phyloP scores from a whole-genome alignment of 1,140 invertebrate genomes.

The Leguminivora glycinivorella region DNA sequence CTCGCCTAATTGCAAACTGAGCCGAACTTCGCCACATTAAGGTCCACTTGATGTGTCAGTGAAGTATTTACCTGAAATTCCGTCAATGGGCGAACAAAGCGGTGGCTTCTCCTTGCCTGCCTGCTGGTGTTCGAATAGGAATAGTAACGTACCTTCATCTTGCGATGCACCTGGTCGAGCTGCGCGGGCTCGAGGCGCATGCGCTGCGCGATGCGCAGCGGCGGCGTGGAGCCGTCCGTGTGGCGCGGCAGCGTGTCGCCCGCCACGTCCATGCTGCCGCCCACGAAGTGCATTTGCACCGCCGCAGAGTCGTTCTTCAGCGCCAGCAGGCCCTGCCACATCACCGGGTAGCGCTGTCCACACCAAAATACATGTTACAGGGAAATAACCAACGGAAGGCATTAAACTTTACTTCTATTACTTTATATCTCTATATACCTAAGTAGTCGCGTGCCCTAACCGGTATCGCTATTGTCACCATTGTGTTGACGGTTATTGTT shows the following conservation, averaged over 20 bases:
- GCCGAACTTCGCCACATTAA: neutral
- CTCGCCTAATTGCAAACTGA: no score
- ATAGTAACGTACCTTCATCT: constrained; percentile 89
- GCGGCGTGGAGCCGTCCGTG: constrained; percentile 88
- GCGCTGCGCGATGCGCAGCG: constrained; percentile 94
- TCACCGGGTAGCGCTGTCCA: constrained; percentile 91
- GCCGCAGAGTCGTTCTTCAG: constrained; percentile 97
- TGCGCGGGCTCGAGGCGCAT: constrained; percentile 97
- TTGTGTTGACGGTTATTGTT: no score
- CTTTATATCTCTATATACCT: no score
- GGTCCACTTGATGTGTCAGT: no score
- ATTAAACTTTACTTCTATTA: no score
- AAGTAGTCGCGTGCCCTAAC: no score
- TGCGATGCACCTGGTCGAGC: constrained; percentile 95
- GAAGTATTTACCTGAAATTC: constrained; percentile 75
- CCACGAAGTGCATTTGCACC: constrained; percentile 99
- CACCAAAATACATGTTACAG: neutral
- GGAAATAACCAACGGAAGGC: neutral
- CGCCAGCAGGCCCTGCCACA: constrained; percentile 97
- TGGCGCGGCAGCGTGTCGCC: constrained; percentile 89
- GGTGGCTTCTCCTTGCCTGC: constrained; percentile 73
- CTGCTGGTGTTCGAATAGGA: constrained; percentile 76
- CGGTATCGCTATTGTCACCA: no score
- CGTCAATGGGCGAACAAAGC: constrained; percentile 74
- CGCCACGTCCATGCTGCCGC: constrained; percentile 93